Evolutionary conservation across 2,797 vertebrate species (phyloP).

Genomic region (Protosalanx chinensis): DNA sequence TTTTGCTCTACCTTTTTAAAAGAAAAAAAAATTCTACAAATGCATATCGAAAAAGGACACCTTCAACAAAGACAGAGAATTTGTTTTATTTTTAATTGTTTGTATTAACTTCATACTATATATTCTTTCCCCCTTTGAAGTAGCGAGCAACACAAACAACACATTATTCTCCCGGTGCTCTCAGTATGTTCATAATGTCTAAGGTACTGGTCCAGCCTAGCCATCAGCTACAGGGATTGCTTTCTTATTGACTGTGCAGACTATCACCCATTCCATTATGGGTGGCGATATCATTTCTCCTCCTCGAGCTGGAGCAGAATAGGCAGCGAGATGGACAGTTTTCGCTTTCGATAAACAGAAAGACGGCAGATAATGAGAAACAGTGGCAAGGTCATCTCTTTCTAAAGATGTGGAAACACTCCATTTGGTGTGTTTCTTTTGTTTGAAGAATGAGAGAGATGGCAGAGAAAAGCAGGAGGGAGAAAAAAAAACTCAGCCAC

Average conservation of each 20-base stretch:
- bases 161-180: conserved; percentile 9
- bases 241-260: conserved; percentile 43
- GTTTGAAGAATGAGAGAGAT: conserved; percentile 16
- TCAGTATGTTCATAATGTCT: conserved; percentile 34
- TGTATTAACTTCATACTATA: too few relatives aligned
- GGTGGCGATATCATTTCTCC: conserved; percentile 34
- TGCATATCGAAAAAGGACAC: too few relatives aligned
- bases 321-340: conserved; percentile 30
- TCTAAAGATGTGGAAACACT: conserved; percentile 3
- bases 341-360: conserved; percentile 28
- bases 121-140: neutral
- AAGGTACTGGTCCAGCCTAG: conserved; percentile 16
- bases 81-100: too few relatives aligned
- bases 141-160: neutral
- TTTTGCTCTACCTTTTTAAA: too few relatives aligned
- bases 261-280: conserved; percentile 44
- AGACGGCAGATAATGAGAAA: conserved; percentile 36
- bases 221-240: conserved; percentile 40
- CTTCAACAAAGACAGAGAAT: too few relatives aligned
- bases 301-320: conserved; percentile 11
- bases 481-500: neutral
- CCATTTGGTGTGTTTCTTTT: conserved; percentile 29
- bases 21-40: too few relatives aligned
- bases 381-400: conserved; percentile 34
- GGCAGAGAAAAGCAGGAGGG: neutral